Evolutionary conservation across 2,797 vertebrate genomes (phyloP).

Genomic region (Euthynnus affinis): DNA sequence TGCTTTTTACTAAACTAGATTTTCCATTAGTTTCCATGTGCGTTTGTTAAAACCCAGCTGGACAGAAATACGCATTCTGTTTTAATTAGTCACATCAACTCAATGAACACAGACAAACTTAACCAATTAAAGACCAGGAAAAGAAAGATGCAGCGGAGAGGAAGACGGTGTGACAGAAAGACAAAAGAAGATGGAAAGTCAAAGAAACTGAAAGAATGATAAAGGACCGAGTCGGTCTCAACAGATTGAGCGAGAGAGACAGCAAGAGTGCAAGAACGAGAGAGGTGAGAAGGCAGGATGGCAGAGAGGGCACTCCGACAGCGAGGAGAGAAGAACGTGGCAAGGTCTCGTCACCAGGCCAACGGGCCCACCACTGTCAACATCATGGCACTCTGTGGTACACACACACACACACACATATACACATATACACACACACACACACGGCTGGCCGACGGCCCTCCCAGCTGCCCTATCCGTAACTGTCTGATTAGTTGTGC

Average conservation of each 20-base stretch:
- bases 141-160: constrained; percentile 29
- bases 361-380: constrained; percentile 97
- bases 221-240: constrained; percentile 58
- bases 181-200: constrained; percentile 46
- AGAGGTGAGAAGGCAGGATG: constrained; percentile 78
- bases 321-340: constrained; percentile 88
- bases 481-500: constrained; percentile 99
- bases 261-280: constrained; percentile 53
- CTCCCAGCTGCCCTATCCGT: constrained; percentile 99
- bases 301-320: constrained; percentile 82
- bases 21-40: neutral
- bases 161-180: constrained; percentile 26
- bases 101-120: constrained; percentile 31
- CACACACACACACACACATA: constrained; percentile 37
- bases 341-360: constrained; percentile 93
- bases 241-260: constrained; percentile 61
- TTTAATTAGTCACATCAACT: constrained; percentile 30
- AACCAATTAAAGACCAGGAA: constrained; percentile 4
- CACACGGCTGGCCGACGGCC: constrained; percentile 95
- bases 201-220: constrained; percentile 51
- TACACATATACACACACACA: constrained; percentile 61
- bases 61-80: constrained; percentile 11
- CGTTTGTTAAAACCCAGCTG: neutral
- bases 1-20: constrained; percentile 1
- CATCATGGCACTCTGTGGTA: constrained; percentile 91